Base-by-base conservation (phyloP, 1,140 invertebrate genomes). In the Tetragnatha versicolor region DNA sequence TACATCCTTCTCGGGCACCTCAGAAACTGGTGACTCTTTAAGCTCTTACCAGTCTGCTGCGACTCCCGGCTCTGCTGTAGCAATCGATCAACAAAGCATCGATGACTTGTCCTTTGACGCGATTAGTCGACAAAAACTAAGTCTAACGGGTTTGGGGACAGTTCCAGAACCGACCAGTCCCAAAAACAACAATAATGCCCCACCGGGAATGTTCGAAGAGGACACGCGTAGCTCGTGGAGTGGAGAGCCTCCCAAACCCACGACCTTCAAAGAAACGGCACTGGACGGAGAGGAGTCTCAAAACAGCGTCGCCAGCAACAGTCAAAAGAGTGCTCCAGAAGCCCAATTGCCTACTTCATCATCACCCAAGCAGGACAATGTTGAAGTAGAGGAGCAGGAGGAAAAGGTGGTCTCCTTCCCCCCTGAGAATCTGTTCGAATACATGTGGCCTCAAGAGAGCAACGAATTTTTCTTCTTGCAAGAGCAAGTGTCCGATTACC, bases 401-500 rank as follows among this genome's bases (percentile, higher is more conserved):
- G 60, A 79, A 10, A 63, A 80, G 29, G 37, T 3, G 1, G 6
- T 20, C n/a, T 17, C 29, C 1, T 80, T 81, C 55, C 60, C 68
- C 1, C 61, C 63, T 3, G 92, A 94, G 65, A 93, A 93, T 84
- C 90, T 98, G 22, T 94, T 94, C 81, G 96, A 98, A 85, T 98
- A 98, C 84, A 92, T 93, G 82, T 98, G 96, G 96, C 94, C 95
- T 3, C 83, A 49, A 86, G 84, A 87, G 82, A 83, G 87, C 88
- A 91, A 88, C 81, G 92, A 94, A 79, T 91, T 91, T 5, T 94
- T 90, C 82, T 93, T 96, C 90, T 89, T 97, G 53, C 95, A 96
- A 84, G 95, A 97, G 86, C 94, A 97, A 87, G 92, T 98, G 55
- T 93, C 94, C 0, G 92, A 96, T 82, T 98, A 93, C 86, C 87